phyloP scores from a whole-genome alignment of 2,113 vertebrate genomes.

The Thamnophis sirtalis region DNA sequence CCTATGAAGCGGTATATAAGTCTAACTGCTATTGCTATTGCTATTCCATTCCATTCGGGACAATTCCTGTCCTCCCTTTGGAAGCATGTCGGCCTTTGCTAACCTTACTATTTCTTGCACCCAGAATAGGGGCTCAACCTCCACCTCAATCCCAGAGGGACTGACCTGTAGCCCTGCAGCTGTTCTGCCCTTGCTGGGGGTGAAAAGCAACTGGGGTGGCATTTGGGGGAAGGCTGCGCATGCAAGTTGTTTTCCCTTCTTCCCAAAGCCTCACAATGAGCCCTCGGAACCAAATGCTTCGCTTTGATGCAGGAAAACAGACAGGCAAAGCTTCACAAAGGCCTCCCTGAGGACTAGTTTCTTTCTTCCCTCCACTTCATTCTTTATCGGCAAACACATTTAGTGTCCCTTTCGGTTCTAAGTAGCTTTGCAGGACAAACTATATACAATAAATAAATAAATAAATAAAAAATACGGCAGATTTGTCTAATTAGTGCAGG shows the following conservation, averaged over 20 bases:
- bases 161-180: neutral
- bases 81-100: neutral
- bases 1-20: too few relatives aligned
- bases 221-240: neutral
- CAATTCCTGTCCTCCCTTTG: neutral
- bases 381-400: neutral
- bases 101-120: neutral
- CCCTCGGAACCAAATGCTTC: neutral
- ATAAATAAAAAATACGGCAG: neutral
- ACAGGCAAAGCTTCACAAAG: neutral
- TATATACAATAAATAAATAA: neutral
- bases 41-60: neutral
- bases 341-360: neutral
- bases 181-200: neutral
- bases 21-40: too few relatives aligned
- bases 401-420: neutral
- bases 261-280: neutral
- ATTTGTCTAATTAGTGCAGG: neutral
- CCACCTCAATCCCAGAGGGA: rapidly evolving
- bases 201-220: neutral
- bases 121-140: neutral
- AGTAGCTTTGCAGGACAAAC: neutral
- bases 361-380: neutral
- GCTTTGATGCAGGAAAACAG: neutral
- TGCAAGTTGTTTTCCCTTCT: neutral